Percentiles rank a stretch among this genome's conserved stretches.
Evolutionary conservation across 2,113 vertebrate species (phyloP).

Genomic region (Meriones unguiculatus): DNA sequence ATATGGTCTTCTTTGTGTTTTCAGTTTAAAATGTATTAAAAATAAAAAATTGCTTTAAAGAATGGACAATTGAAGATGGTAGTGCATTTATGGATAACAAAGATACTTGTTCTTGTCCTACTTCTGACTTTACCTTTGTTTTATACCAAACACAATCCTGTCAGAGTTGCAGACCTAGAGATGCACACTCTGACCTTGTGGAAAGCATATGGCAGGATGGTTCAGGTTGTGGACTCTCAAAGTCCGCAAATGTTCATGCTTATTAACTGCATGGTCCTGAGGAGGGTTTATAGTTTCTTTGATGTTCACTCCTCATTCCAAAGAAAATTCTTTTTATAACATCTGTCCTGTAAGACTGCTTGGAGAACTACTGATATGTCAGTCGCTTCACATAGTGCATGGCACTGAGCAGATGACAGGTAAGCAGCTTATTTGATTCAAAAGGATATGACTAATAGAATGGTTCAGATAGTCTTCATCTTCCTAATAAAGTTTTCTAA

Average conservation of each 20-base stretch:
- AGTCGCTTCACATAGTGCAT: neutral
- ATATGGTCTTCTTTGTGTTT: conserved; percentile 37
- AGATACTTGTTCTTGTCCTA: conserved; percentile 61
- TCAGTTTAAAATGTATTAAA: conserved; percentile 59
- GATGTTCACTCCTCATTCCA: neutral
- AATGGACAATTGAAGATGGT: conserved; percentile 19
- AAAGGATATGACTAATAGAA: conserved; percentile 5
- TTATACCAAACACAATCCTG: conserved; percentile 31
- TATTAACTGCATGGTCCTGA: neutral
- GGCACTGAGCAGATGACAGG: neutral
- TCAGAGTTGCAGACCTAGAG: conserved; percentile 32
- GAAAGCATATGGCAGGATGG: neutral
- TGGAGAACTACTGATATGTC: conserved; percentile 11
- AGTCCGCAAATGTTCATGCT: neutral
- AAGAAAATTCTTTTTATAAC: conserved; percentile 28
- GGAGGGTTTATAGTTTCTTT: conserved; percentile 41
- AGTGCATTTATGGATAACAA: conserved; percentile 65
- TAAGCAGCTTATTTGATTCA: neutral
- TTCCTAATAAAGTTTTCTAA: conserved; percentile 8
- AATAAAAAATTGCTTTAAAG: conserved; percentile 49
- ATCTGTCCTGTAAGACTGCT: neutral
- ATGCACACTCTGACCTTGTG: neutral
- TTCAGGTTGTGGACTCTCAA: conserved; percentile 36
- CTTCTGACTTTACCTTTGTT: conserved; percentile 60
- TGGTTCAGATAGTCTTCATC: neutral